Conservation (phyloP, 2,888 invertebrate genomes). For the Agrilus biguttatus region DNA sequence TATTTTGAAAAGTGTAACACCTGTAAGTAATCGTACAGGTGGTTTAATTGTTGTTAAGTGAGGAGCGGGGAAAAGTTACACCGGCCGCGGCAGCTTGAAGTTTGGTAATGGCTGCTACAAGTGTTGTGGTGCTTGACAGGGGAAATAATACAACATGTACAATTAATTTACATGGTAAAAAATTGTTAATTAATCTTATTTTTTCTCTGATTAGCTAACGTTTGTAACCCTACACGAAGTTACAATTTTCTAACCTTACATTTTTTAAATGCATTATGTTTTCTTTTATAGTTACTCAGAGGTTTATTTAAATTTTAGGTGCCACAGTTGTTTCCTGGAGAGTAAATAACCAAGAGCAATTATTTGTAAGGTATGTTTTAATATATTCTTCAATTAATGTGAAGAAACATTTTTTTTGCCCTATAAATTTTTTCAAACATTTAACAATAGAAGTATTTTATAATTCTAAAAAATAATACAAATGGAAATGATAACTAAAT, state of each 20-base stretch:
- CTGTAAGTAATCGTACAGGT: constrained; percentile 28
- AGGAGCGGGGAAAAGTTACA: constrained; percentile 22
- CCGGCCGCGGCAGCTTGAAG: constrained; percentile 23
- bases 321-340: constrained; percentile 95
- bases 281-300: constrained; percentile 6
- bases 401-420: not conserved
- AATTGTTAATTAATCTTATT: not conserved
- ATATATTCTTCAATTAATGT: constrained; percentile 7
- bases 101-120: constrained; percentile 57
- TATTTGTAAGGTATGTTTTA: constrained; percentile 78
- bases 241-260: not conserved
- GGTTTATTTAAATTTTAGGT: constrained; percentile 39
- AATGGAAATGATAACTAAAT: no score
- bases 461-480: not conserved
- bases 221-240: not conserved
- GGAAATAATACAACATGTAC: constrained; percentile 95
- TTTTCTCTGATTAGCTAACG: not conserved
- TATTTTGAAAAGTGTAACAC: constrained; percentile 13
- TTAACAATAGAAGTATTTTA: not conserved
- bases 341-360: constrained; percentile 89
- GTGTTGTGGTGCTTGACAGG: constrained; percentile 88
- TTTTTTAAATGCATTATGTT: constrained; percentile 4
- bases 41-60: constrained; percentile 19
- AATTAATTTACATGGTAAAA: constrained; percentile 89
- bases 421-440: not conserved